These are phyloP conservation scores for Chelonus formosanus DNA, from an alignment of 2,888 invertebrate species.

Conservation along the genomic window DNA sequence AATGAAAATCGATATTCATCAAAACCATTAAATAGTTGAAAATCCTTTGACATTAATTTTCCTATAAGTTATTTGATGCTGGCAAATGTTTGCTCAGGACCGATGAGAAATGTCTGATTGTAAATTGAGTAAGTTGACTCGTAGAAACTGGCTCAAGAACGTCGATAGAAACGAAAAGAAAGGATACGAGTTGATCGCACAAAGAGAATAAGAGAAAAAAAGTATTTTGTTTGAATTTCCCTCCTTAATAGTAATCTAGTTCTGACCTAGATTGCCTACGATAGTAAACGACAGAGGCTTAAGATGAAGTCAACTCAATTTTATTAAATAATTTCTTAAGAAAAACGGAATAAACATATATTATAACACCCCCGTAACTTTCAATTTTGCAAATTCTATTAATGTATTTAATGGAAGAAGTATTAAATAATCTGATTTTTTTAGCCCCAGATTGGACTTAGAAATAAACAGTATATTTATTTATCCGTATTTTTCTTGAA, in stretches of 20 bases:
- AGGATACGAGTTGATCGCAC: background rate
- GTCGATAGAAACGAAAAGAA: slow-evolving; percentile 3
- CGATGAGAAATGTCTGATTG: no score
- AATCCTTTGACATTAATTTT: no score
- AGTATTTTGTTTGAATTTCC: slow-evolving; percentile 47
- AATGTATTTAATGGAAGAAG: no score
- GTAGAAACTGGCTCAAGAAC: slow-evolving; percentile 4
- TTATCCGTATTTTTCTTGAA: background rate
- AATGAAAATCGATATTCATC: no score
- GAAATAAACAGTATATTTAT: no score
- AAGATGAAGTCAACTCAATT: background rate
- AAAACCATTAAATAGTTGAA: no score
- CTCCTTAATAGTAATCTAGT: slow-evolving; percentile 46
- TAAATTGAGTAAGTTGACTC: background rate
- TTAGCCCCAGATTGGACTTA: no score
- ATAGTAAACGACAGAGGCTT: slow-evolving; percentile 40
- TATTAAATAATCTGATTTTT: no score
- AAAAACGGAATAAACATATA: background rate
- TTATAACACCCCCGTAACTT: no score
- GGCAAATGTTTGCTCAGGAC: no score
- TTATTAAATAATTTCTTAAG: background rate
- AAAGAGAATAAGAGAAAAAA: slow-evolving; percentile 23
- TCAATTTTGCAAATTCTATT: background rate
- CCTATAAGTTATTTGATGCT: background rate
- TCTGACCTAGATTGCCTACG: background rate